These are phyloP conservation scores for Pelvicachromis taeniatus DNA, from an alignment of 2,113 vertebrate genomes.

Conservation along the genomic window DNA sequence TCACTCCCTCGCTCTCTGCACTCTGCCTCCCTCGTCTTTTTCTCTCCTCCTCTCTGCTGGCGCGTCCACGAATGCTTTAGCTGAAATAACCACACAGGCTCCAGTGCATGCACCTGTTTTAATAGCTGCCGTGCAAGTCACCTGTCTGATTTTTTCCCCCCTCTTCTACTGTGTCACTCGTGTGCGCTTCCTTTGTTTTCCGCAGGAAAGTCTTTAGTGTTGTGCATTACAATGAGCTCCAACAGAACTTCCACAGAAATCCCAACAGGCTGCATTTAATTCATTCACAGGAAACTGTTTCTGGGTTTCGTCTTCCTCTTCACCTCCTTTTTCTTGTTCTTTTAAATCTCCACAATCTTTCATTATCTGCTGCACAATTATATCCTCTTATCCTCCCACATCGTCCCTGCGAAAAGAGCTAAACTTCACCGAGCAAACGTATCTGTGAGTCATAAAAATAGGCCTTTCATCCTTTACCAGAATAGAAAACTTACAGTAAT, in stretches of 20 bases:
- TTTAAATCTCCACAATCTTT: constrained; percentile 25
- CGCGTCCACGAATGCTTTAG: constrained; percentile 16
- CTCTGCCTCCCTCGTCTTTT: constrained; percentile 14
- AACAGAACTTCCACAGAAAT: neutral
- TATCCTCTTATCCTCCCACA: constrained; percentile 55
- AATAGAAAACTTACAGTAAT: constrained; percentile 38
- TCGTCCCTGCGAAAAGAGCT: constrained; percentile 23
- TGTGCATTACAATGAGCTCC: constrained; percentile 17
- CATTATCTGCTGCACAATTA: constrained; percentile 55
- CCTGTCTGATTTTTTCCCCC: neutral
- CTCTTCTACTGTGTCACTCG: neutral
- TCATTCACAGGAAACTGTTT: constrained; percentile 29
- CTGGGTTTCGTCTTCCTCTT: neutral
- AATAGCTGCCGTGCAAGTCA: neutral
- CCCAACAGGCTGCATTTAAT: neutral
- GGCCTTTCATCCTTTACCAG: constrained; percentile 19
- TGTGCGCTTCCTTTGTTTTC: constrained; percentile 2
- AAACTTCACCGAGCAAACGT: constrained; percentile 32
- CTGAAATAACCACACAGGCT: constrained; percentile 24
- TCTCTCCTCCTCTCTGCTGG: constrained; percentile 18
- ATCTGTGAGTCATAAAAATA: constrained; percentile 50
- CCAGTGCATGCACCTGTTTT: constrained; percentile 22
- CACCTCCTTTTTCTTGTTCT: neutral
- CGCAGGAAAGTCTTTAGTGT: constrained; percentile 13
- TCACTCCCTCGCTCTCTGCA: neutral